A percentile compares a stretch with the other conserved stretches of the same genome.
phyloP scores from a whole-genome alignment of 2,113 vertebrate species.

The Epinephelus cyanopodus region DNA sequence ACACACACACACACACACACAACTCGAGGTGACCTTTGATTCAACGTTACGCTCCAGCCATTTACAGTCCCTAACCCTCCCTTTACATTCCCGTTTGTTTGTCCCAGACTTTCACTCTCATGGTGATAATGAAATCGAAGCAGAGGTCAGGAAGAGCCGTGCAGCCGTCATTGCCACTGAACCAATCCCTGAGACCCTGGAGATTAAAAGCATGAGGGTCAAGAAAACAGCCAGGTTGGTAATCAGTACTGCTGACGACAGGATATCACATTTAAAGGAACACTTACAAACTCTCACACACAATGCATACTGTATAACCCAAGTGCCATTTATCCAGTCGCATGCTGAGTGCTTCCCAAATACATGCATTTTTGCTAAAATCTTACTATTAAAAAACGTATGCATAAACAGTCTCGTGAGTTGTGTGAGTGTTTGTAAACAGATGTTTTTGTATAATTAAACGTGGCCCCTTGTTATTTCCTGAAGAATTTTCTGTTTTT shows the following conservation, averaged over 20 bases:
- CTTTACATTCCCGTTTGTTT: slow-evolving; percentile 25
- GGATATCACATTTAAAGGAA: neutral
- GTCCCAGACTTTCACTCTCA: slow-evolving; percentile 70
- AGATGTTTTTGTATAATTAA: too few species aligned
- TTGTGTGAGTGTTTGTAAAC: too few species aligned
- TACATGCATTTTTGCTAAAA: too few species aligned
- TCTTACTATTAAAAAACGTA: too few species aligned
- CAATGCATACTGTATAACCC: too few species aligned
- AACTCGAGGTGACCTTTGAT: neutral
- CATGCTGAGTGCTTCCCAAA: too few species aligned
- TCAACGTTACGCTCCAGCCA: neutral
- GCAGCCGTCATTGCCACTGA: slow-evolving; percentile 83
- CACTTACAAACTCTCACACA: too few species aligned
- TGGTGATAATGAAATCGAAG: slow-evolving; percentile 62
- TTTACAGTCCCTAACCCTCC: slow-evolving; percentile 21
- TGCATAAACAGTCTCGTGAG: too few species aligned
- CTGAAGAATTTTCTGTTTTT: too few species aligned
- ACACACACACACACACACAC: slow-evolving; percentile 2
- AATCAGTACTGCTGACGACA: neutral
- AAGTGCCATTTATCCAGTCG: too few species aligned
- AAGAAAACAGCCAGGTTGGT: slow-evolving; percentile 82
- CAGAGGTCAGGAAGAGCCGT: slow-evolving; percentile 74
- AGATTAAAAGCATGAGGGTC: slow-evolving; percentile 66
- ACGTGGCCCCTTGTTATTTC: too few species aligned
- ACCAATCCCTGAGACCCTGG: slow-evolving; percentile 73